Base-by-base conservation (phyloP, 2,797 vertebrate species). In the Alouatta caraya region DNA sequence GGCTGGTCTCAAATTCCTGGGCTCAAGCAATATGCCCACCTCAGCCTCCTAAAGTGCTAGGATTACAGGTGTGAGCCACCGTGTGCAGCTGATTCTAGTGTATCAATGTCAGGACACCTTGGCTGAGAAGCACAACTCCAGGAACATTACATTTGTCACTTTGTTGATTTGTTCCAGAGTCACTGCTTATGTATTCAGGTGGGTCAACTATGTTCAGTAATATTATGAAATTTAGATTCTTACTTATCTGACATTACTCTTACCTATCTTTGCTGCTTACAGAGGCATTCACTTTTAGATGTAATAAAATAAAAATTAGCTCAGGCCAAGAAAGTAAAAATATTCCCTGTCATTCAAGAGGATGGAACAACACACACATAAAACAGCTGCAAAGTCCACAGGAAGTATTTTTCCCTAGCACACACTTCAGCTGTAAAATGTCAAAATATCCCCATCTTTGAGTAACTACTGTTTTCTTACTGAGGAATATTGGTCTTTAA, bases 401-500 rank as follows among this genome's bases (percentile, higher is more conserved):
- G 72, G 70, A 83, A 92, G 17, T 42, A 89, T 82, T 96, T 92
- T 59, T 88, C 50, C 33, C 9, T 87, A 42, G 55, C 48, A 61
- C 13, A 57, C 12, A 8, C 42, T 83, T 44, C 24, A 88, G 83
- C n/a, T 87, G 8, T 72, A 93, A 90, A 92, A 72, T 78, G 42
- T 79, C 50, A 94, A 90, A 85, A 93, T 75, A 95, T 37, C 22
- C 14, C 17, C 6, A 44, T 85, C 48, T 85, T 70, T 92, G 55
- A 92, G 33, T 64, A 95, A 89, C 59, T 76, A 93, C 12, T 89
- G 28, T 28, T 96, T 97, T 86, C 82, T 90, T 85, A 81, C 15
- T 57, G n/a, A 93, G 26, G 55, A 79, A 82, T 46, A 86, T 4
- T 82, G 21, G 78, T 91, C 17, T 76, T 39, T 93, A 72, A 97